Evolutionary conservation across 2,888 invertebrate genomes (phyloP), one percentile per base, ranked within the genome.

Genomic region (Patella caerulea): DNA sequence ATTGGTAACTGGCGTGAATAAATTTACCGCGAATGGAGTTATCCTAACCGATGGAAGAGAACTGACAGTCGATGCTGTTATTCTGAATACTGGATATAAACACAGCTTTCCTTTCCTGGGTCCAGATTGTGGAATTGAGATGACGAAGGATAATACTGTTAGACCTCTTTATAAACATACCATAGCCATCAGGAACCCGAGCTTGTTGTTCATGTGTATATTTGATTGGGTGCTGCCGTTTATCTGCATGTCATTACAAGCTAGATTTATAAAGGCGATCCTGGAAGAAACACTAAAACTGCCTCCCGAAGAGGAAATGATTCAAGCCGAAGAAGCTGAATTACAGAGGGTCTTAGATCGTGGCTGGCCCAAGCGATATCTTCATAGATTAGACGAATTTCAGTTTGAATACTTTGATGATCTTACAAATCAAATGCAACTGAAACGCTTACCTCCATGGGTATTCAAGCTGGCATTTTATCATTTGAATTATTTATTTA

Each of bases 101-200:
- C 96, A 95, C 92, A 94, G 94, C 82, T 96, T 95, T 91, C 95
- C 96, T 34, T 96, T 96, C 92, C 93, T 96, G 80, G 93, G 94
- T 76, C 90, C 93, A 24, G 94, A 94, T 5, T 96, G 96, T 89
- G 94, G 94, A 3, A 93, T 97, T 73, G 92, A 91, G 45, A 95
- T 96, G 4, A 94, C 34, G 4, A 5, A 95, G 72, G 94, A 96
- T 79, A 96, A 96, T 89, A 95, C 94, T 92, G 95, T 97, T n/a
- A 94, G 94, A 86, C 95, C 96, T 0, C 93, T 97, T 0, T 97
- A 96, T 93, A 96, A 96, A 88, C 97, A 96, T 89, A 92, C 97
- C 75, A 94, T 98, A 65, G 95, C 97, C 90, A 95, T 95, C 73
- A 93, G 94, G 81, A 94, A 95, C 86, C 96, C 97, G 1, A 94